Evolutionary conservation across 2,888 invertebrate species (phyloP), one percentile per base, ranked within the genome.

Genomic region (Cacoxenus indagator): DNA sequence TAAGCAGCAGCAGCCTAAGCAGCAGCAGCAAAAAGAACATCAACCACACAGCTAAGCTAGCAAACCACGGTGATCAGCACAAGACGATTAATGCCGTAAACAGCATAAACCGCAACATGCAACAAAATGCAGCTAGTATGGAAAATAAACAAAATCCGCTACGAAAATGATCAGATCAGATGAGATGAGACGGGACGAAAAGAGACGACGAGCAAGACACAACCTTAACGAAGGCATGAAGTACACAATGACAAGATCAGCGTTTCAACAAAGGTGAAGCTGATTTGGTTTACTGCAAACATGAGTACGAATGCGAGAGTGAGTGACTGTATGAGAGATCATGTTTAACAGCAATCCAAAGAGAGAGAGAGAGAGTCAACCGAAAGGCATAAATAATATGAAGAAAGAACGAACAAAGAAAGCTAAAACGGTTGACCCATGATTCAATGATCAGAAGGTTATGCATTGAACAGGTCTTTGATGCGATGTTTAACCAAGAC

Each of bases 381-480:
- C 51, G 62, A 64, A 27, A 22, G 8, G 9, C 22, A 54, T 9
- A 69, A 55, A 27, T n/a, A 69, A 54, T 43, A 31, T 45, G 22
- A 48, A 29, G 19, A 51, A 45, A 66, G 51, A 65, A 71, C 75
- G 73, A 78, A 81, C 78, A 83, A 78, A 81, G 78, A 82, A 83
- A 83, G 80, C 80, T 75, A 82, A 78, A 77, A 77, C 74, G 76
- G 73, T 80, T 70, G 70, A 65, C 66, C 62, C 70, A n/a, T n/a
- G n/a, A n/a, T n/a, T n/a, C n/a, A n/a, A n/a, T n/a, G n/a, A n/a
- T n/a, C n/a, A n/a, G n/a, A n/a, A n/a, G n/a, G n/a, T n/a, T n/a
- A n/a, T n/a, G n/a, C n/a, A n/a, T n/a, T n/a, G n/a, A n/a, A n/a
- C n/a, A n/a, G n/a, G n/a, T n/a, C n/a, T n/a, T n/a, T n/a, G n/a